phyloP scores from a whole-genome alignment of 2,797 vertebrate species.

The Cryptoprocta ferox region DNA sequence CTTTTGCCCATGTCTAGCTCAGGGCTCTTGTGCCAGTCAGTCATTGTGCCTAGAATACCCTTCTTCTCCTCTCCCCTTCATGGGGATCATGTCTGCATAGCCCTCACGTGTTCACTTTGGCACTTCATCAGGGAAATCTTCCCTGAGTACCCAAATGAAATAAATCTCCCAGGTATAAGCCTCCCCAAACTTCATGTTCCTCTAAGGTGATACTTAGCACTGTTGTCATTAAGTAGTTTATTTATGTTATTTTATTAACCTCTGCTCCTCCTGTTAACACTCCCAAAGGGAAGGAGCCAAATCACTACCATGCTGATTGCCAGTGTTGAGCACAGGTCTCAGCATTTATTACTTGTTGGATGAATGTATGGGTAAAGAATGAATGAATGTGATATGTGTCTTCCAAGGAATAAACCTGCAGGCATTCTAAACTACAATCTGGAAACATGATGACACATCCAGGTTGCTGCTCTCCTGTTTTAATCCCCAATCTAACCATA shows the following conservation, averaged over 20 bases:
- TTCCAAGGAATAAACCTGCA: not conserved
- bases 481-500: not conserved
- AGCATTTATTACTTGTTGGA: not conserved
- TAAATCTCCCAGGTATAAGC: not conserved
- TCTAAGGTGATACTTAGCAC: too few relatives aligned
- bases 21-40: not conserved
- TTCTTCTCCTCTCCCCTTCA: not conserved
- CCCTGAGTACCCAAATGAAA: not conserved
- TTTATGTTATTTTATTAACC: not conserved
- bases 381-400: not conserved
- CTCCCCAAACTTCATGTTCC: not conserved
- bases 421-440: not conserved
- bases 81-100: fast-evolving
- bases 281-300: not conserved
- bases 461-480: not conserved
- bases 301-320: not conserved
- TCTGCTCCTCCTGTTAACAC: not conserved
- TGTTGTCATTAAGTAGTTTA: not conserved
- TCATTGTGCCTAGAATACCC: not conserved
- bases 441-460: not conserved
- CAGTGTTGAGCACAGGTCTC: not conserved
- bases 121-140: not conserved
- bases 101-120: not conserved
- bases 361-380: not conserved
- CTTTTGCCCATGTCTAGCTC: not conserved